Evolutionary conservation across 2,888 invertebrate genomes (phyloP).

Genomic region (Pherbina coryleti): DNA sequence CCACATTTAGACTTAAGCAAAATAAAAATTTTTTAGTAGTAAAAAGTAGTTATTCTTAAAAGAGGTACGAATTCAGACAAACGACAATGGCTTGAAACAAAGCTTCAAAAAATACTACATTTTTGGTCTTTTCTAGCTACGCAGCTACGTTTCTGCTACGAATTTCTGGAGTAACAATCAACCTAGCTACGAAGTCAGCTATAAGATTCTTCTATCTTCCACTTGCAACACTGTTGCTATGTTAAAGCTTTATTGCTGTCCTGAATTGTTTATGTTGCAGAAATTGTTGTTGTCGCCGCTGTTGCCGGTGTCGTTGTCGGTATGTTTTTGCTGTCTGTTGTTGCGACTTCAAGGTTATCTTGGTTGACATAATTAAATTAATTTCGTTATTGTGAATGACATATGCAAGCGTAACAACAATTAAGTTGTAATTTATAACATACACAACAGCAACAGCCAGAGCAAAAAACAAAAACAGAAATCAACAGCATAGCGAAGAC

Average conservation of each 20-base stretch:
- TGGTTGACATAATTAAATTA: conserved; percentile 68
- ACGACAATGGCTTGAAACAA: neutral
- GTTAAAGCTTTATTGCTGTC: conserved; percentile 31
- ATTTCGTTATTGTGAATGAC: conserved; percentile 59
- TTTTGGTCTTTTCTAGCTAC: too few species aligned
- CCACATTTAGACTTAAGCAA: too few species aligned
- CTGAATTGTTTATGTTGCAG: conserved; percentile 27
- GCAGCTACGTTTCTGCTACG: neutral
- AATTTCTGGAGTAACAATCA: neutral
- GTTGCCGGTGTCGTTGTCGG: neutral
- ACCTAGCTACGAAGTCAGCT: neutral
- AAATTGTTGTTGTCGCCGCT: conserved; percentile 14
- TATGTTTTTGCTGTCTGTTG: neutral
- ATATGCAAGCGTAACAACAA: conserved; percentile 50
- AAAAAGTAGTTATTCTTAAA: neutral
- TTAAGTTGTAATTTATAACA: conserved; percentile 51
- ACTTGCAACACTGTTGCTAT: neutral
- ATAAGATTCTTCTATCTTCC: neutral
- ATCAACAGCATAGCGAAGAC: conserved; percentile 29
- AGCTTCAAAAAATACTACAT: neutral
- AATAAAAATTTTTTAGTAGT: too few species aligned
- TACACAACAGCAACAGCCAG: conserved; percentile 37
- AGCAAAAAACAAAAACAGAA: neutral
- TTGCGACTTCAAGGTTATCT: conserved; percentile 62
- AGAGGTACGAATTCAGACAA: neutral